Evolutionary conservation across 2,888 invertebrate genomes (phyloP).

Genomic region (Uropetala carovei): DNA sequence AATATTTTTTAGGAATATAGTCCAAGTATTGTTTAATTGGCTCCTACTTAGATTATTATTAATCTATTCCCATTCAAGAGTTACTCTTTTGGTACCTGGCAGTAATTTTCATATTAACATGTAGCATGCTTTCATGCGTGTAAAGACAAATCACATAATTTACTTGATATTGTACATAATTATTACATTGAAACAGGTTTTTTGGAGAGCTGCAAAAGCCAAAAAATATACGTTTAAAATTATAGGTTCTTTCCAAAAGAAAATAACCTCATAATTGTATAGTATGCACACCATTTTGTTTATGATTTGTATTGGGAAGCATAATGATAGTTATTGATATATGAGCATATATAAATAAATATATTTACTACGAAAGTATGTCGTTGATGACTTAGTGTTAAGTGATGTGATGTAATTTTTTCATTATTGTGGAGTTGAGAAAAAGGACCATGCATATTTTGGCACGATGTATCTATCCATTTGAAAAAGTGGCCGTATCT

Average conservation of each 20-base stretch:
- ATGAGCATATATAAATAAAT: slow-evolving; percentile 49
- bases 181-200: slow-evolving; percentile 22
- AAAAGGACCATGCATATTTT: slow-evolving; percentile 25
- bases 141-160: slow-evolving; percentile 35
- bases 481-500: background rate
- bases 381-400: slow-evolving; percentile 35
- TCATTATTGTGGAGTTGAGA: slow-evolving; percentile 38
- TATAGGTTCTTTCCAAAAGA: slow-evolving; percentile 48
- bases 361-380: slow-evolving; percentile 39
- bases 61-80: slow-evolving; percentile 46
- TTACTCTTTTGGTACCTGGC: slow-evolving; percentile 62
- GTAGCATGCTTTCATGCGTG: slow-evolving; percentile 33
- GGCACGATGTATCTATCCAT: background rate
- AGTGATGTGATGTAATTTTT: slow-evolving; percentile 45
- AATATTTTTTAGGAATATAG: background rate
- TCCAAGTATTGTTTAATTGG: slow-evolving; percentile 39
- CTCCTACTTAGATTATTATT: background rate
- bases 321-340: slow-evolving; percentile 39
- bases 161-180: slow-evolving; percentile 37
- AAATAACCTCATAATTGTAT: slow-evolving; percentile 44
- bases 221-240: slow-evolving; percentile 7
- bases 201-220: slow-evolving; percentile 6
- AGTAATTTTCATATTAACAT: slow-evolving; percentile 39
- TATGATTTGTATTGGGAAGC: slow-evolving; percentile 51
- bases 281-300: slow-evolving; percentile 46